Conservation (phyloP, 2,888 invertebrate genomes). For the Xestobium rufovillosum region DNA sequence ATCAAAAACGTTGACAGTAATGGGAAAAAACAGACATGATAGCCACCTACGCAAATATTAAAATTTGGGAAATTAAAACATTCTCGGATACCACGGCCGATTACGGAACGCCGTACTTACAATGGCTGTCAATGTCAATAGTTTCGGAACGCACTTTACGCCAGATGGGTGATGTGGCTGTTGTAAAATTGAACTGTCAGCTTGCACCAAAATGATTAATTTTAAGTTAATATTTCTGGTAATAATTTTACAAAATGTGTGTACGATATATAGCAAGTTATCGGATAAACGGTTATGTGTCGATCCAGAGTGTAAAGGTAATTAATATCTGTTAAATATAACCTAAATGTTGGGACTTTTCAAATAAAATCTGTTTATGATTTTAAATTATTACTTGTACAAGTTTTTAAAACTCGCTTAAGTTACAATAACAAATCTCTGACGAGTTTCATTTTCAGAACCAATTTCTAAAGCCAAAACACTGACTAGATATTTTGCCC, state of each 20-base stretch:
- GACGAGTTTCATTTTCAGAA: constrained; percentile 39
- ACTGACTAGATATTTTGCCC: constrained; percentile 49
- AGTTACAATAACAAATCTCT: constrained; percentile 9
- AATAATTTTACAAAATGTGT: constrained; percentile 36
- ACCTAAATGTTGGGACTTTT: constrained; percentile 33
- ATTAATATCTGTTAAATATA: constrained; percentile 36
- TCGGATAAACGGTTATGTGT: constrained; percentile 65
- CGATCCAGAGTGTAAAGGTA: constrained; percentile 64
- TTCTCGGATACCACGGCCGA: too few relatives aligned
- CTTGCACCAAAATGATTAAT: constrained; percentile 40
- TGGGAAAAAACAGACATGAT: too few relatives aligned
- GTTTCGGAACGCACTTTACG: constrained; percentile 26
- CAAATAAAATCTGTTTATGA: constrained; percentile 27
- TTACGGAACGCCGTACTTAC: too few relatives aligned
- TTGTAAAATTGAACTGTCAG: constrained; percentile 30
- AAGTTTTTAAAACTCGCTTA: constrained; percentile 28
- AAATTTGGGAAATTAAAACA: too few relatives aligned
- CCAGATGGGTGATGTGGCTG: constrained; percentile 30
- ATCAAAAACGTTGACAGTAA: too few relatives aligned
- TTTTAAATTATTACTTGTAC: constrained; percentile 20
- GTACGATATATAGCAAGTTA: constrained; percentile 41
- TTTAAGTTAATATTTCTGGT: constrained; percentile 38
- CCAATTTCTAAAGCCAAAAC: constrained; percentile 59
- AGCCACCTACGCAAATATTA: too few relatives aligned
- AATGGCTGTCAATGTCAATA: constrained; percentile 1